Percentiles rank a stretch among this genome's conserved stretches.
These are phyloP conservation scores for Hyposoter dolosus DNA, from an alignment of 2,888 invertebrate genomes.

Conservation along the genomic window DNA sequence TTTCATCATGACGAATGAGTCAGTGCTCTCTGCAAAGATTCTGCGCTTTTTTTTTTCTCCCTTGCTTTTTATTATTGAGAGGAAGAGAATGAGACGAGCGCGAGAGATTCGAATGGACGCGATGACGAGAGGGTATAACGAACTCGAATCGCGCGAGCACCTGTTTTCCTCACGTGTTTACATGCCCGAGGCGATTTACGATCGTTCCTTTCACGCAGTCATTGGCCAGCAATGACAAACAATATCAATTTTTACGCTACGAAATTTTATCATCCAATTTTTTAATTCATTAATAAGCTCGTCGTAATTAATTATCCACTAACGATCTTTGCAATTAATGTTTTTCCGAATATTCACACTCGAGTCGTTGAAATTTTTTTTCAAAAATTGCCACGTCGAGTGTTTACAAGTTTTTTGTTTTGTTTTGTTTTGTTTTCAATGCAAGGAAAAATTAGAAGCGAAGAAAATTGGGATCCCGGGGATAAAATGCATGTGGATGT, in stretches of 20 bases:
- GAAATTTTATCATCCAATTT: neutral
- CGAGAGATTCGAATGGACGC: neutral
- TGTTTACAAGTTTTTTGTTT: neutral
- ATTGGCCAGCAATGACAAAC: neutral
- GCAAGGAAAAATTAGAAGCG: neutral
- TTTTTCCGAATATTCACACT: neutral
- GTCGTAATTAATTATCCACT: neutral
- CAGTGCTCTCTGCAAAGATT: conserved; percentile 18
- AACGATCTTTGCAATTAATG: neutral
- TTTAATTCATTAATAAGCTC: neutral
- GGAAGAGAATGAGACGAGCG: neutral
- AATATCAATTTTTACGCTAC: neutral
- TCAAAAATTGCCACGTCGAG: neutral
- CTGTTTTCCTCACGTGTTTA: conserved; percentile 21
- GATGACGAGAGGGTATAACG: conserved; percentile 6
- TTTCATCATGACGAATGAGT: neutral
- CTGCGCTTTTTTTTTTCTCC: neutral
- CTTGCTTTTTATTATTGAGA: neutral
- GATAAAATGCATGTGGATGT: conserved; percentile 20
- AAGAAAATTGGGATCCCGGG: conserved; percentile 13
- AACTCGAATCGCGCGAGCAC: conserved; percentile 23
- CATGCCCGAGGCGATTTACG: conserved; percentile 8
- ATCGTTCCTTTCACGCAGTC: neutral
- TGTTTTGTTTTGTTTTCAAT: neutral
- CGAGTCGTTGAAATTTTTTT: neutral